Conservation (phyloP, 2,113 vertebrate species). For the Parus major region DNA sequence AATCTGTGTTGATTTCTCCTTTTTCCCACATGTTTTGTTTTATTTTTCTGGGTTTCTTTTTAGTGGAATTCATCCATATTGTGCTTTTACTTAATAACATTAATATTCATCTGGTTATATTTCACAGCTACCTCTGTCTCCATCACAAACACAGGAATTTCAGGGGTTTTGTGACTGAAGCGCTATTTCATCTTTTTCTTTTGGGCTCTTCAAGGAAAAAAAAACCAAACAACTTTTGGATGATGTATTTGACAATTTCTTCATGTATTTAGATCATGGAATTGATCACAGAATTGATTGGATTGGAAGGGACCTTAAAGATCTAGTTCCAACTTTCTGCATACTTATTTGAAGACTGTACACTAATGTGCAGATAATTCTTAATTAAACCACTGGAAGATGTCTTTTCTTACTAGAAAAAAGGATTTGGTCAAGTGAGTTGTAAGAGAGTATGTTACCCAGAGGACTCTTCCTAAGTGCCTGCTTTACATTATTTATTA, state of each 20-base stretch:
- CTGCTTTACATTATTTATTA: background rate
- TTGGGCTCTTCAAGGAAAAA: background rate
- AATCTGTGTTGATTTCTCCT: background rate
- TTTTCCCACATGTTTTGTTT: background rate
- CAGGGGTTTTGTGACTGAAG: fast-evolving
- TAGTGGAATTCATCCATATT: background rate
- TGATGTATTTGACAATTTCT: background rate
- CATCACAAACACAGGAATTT: background rate
- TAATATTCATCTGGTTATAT: background rate
- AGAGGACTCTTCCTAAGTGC: background rate
- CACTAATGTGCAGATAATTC: background rate
- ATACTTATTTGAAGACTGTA: background rate
- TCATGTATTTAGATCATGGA: background rate
- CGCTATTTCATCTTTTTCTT: background rate
- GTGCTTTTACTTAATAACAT: background rate
- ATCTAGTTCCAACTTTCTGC: background rate
- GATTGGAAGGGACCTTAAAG: background rate
- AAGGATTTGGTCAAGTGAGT: background rate
- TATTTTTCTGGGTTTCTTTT: background rate
- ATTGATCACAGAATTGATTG: background rate
- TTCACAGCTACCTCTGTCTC: background rate
- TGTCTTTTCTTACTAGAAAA: background rate
- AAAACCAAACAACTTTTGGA: background rate
- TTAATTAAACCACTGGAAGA: background rate
- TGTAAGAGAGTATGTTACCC: background rate